Evolutionary conservation across 2,113 vertebrate species (phyloP), one percentile per base, ranked within the genome.

Genomic region (Toxotes chatareus): DNA sequence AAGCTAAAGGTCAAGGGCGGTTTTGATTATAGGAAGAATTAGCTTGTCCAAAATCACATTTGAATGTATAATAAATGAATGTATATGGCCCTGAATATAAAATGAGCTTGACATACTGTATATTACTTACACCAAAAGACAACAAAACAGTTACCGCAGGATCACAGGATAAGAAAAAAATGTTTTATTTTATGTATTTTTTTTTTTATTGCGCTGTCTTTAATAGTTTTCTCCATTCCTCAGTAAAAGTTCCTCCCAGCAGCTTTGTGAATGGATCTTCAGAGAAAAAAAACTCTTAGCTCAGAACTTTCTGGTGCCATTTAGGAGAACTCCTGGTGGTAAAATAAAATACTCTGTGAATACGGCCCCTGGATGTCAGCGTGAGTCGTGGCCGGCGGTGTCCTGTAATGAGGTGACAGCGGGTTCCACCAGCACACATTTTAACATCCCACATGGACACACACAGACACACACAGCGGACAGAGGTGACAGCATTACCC

Each of bases 351-450:
- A 7, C 60, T 84, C 51, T 21, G 69, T 57, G 89, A 85, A 83
- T 76, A 34, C 7, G 65, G 83, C 85, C 79, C 76, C 83, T 83
- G 87, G 91, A 83, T 84, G 89, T 85, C 89, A 83, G 87, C 14
- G 9, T 86, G 88, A 89, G 83, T 21, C 70, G 83, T 86, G 60
- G 71, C 89, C 31, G 34, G 49, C 34, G 17, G 86, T 49, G 83
- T 86, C 85, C 73, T 76, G 83, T 92, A 92, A 90, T 90, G 85
- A 90, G 84, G 82, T 86, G 91, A 88, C 91, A 87, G 89, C 87
- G 87, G 81, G 89, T 63, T 87, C 67, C 76, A 51, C 76, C 65
- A 57, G 85, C 79, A 81, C 90, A 82, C 82, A 79, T 68, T 72
- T 73, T 49, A 75, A 69, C 67, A 81, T 66, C 73, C 47, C 70